These are phyloP conservation scores for Bombus confusus DNA, from an alignment of 1,140 invertebrate species.

Conservation along the genomic window DNA sequence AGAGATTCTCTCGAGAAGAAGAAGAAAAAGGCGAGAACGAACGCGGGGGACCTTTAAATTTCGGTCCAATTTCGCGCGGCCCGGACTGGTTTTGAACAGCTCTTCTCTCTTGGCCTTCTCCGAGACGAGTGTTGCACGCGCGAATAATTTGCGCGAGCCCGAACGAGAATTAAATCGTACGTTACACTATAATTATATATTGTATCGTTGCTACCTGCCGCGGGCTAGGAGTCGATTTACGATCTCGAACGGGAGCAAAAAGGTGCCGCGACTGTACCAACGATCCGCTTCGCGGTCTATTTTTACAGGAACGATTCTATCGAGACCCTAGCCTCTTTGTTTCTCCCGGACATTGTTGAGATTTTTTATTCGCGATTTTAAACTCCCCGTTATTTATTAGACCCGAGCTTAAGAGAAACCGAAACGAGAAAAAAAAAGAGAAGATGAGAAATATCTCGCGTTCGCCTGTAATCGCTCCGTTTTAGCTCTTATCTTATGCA, in stretches of 20 bases:
- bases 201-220: slow-evolving; percentile 47
- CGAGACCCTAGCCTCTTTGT: not conserved
- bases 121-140: slow-evolving; percentile 36
- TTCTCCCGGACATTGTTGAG: not conserved
- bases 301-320: slow-evolving; percentile 36
- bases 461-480: not conserved
- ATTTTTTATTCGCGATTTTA: not conserved
- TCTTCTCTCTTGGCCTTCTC: not conserved
- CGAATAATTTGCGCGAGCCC: slow-evolving; percentile 40
- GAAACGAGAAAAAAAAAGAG: not conserved
- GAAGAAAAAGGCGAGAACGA: slow-evolving; percentile 15
- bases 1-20: no score
- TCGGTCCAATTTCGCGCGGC: slow-evolving; percentile 37
- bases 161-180: slow-evolving; percentile 58
- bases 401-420: not conserved
- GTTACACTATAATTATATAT: slow-evolving; percentile 51
- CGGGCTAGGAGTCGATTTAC: slow-evolving; percentile 18
- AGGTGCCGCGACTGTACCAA: not conserved
- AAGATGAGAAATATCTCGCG: not conserved
- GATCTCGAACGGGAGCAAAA: not conserved
- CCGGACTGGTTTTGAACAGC: not conserved
- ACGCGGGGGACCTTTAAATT: slow-evolving; percentile 55
- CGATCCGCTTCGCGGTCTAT: not conserved
- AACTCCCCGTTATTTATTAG: not conserved
- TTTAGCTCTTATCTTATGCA: not conserved